Base-by-base conservation (phyloP, 2,797 vertebrate genomes). In the Sebastes vulpes region DNA sequence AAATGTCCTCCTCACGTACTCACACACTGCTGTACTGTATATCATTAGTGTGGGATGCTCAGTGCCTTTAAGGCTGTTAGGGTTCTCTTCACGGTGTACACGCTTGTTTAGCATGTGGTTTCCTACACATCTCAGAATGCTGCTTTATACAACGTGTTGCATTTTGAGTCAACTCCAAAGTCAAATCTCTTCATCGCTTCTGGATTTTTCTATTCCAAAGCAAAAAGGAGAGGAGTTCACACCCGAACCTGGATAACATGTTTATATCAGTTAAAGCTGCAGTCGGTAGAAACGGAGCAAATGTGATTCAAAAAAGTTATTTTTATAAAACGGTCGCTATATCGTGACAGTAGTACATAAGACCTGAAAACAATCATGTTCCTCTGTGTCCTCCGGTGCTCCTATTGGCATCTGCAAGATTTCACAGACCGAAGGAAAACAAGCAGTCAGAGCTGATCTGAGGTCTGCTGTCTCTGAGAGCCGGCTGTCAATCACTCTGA, bases 1-100 rank as follows among this genome's bases (percentile, higher is more conserved):
- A 84, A 82, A 92, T 89, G 86, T 89, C 84, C 83, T 79, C 67
- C 65, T 73, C 77, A 66, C 42, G 18, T 53, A 50, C 66, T 58
- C 56, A 32, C 31, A 35, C 58, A 3, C 76, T 65, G 64, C 64
- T 86, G 71, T 79, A 65, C 28, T 38, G 77, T 83, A 67, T 66
- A 79, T 85, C 74, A 88, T 88, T 79, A 79, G 57, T 29, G 61
- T 32, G 63, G 25, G 71, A 84, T 82, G 77, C 74, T 72, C 67
- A 53, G 12, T 38, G 60, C 75, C 48, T 82, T 77, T 59, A 74
- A 79, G 72, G 87, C 56, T 66, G 79, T 73, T 77, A 71, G 48
- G 63, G 42, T 48, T 72, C 31, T 79, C 68, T 66, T 63, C 53
- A 65, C 52, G 25, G 50, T 59, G 57, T 29, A 23, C 28, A 70